phyloP scores from a whole-genome alignment of 1,140 invertebrate species.

The Neodiprion lecontei region DNA sequence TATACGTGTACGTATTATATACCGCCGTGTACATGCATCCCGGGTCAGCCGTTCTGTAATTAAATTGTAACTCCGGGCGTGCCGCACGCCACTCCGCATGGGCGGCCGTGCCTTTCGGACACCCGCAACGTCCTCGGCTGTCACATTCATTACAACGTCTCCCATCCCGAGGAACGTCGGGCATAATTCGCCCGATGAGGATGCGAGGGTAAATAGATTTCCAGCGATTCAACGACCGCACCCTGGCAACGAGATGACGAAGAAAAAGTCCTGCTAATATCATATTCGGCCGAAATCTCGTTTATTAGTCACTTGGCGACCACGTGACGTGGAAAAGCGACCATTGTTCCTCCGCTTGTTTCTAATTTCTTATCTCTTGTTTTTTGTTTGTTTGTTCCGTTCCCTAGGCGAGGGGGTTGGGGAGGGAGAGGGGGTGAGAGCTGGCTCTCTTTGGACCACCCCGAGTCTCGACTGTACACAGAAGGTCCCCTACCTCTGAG shows the following conservation, averaged over 20 bases:
- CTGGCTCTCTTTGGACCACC: constrained; percentile 3
- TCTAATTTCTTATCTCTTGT: neutral
- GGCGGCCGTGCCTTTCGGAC: constrained; percentile 54
- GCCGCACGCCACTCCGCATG: constrained; percentile 60
- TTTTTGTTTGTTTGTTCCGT: neutral
- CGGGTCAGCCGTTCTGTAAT: constrained; percentile 51
- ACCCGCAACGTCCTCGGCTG: constrained; percentile 44
- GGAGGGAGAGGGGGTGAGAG: no score
- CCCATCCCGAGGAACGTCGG: no score
- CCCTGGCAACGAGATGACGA: no score
- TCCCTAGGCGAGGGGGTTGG: no score
- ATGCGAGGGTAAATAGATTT: no score
- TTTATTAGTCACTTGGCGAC: no score
- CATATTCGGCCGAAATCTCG: no score
- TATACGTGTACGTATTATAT: constrained; percentile 30
- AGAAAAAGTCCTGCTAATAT: no score
- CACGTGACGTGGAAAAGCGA: no score
- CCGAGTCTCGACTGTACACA: neutral
- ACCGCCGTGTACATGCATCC: neutral
- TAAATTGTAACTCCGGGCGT: constrained; percentile 62
- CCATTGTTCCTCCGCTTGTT: no score
- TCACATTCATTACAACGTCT: constrained; percentile 41
- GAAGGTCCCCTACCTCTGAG: constrained; percentile 26
- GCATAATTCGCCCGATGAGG: no score
- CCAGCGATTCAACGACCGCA: no score